phyloP scores from a whole-genome alignment of 2,113 vertebrate species.

The Propithecus coquereli region DNA sequence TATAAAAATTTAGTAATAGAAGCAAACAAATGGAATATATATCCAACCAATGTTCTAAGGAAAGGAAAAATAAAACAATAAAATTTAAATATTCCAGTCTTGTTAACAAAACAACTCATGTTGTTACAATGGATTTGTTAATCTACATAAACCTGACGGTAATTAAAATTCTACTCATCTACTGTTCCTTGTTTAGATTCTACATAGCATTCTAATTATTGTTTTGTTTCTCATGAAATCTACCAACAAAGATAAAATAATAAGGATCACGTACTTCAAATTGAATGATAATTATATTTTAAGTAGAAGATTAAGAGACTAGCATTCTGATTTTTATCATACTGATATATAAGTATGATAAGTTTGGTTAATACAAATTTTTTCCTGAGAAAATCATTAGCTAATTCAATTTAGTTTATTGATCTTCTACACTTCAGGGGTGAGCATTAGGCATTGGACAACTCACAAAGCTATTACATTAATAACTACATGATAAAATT shows the following conservation, averaged over 20 bases:
- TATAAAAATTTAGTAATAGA: background rate
- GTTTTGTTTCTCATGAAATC: background rate
- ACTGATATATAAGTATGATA: background rate
- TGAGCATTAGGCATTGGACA: background rate
- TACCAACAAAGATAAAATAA: slow-evolving; percentile 51
- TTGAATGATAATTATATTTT: slow-evolving; percentile 39
- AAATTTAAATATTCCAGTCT: background rate
- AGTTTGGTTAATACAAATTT: background rate
- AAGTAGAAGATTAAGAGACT: slow-evolving; percentile 31
- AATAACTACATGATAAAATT: background rate
- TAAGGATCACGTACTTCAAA: slow-evolving; percentile 1
- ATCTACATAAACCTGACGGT: background rate
- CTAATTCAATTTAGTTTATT: background rate
- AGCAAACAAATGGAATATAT: background rate
- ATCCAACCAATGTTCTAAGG: background rate
- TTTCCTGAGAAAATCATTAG: background rate
- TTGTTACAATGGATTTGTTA: slow-evolving; percentile 3
- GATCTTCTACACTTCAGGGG: background rate
- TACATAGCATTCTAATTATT: slow-evolving; percentile 20
- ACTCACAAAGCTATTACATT: background rate
- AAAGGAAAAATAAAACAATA: background rate
- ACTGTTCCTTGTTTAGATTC: background rate
- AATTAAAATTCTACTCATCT: slow-evolving; percentile 36
- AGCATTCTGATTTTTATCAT: background rate
- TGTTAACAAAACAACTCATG: background rate